Evolutionary conservation across 2,797 vertebrate species (phyloP), one percentile per base, ranked within the genome.

Genomic region (Euphonia xanthogaster): DNA sequence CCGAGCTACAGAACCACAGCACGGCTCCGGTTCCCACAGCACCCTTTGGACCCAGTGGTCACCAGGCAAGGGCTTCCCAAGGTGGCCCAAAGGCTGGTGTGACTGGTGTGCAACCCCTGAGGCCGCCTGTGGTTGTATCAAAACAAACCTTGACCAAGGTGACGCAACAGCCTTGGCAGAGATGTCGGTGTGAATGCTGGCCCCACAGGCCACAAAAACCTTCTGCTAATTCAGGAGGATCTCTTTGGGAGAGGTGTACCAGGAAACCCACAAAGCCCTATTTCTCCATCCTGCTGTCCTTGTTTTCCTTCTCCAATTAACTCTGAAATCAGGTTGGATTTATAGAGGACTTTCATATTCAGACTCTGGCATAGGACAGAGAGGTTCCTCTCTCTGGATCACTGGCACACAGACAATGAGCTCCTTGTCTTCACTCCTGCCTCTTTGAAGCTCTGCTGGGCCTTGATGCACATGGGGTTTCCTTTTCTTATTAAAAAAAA

Each of bases 281-380:
- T 67, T 94, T 93, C 82, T 90, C 72, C 57, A 50, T 16, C 16
- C 57, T 0, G 1, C 75, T 88, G 61, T 87, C 85, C 79, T 44
- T 35, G 53, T 44, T 94, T 96, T 79, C 85, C 54, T 42, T 68
- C 75, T 67, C 70, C 65, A 86, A 73, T 90, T 90, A 94, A 74
- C 57, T 88, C 79, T 47, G 65, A 57, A 70, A 80, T 88, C 90
- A 78, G 68, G 42, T 14, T 79, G 71, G 68, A 48, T 93, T 91
- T 94, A 65, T 14, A 63, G 71, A 85, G 53, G 37, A 87, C 62
- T 85, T 89, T 66, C 53, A 37, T 51, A 86, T n/a, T 63, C 84
- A 87, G 51, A 14, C 20, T 67, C 74, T 39, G 55, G 57, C 89
- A 80, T 0, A 33, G 75, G 87, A 80, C 86, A 92, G 86, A 93